Evolutionary conservation across 1,140 invertebrate species (phyloP).

Genomic region (Xylocopa sonorina): DNA sequence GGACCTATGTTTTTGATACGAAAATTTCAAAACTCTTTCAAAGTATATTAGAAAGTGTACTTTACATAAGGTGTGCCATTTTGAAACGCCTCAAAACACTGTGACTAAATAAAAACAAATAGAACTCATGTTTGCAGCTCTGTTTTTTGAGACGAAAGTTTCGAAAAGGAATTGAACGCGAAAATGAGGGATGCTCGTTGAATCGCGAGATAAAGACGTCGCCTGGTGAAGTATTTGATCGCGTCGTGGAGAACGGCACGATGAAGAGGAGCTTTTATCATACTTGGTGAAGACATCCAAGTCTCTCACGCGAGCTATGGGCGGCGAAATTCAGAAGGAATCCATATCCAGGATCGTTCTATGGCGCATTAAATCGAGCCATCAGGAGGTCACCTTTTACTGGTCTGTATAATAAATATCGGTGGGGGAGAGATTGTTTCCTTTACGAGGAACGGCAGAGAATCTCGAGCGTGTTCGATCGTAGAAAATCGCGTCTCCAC

Average conservation of each 20-base stretch:
- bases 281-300: constrained; percentile 19
- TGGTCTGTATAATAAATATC: background rate
- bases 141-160: too few relatives aligned
- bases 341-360: constrained; percentile 23
- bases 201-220: constrained; percentile 58
- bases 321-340: constrained; percentile 21
- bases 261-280: constrained; percentile 27
- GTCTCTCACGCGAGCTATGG: constrained; percentile 16
- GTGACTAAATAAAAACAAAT: too few relatives aligned
- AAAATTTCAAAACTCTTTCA: too few relatives aligned
- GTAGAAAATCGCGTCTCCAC: too few relatives aligned
- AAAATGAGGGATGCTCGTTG: constrained; percentile 14
- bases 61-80: too few relatives aligned
- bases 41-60: too few relatives aligned
- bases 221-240: constrained; percentile 37
- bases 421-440: background rate
- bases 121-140: too few relatives aligned
- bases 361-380: constrained; percentile 30
- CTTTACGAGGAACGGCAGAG: too few relatives aligned
- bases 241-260: background rate
- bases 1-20: too few relatives aligned
- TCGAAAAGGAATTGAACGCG: too few relatives aligned
- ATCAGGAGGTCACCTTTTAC: background rate
- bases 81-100: too few relatives aligned
- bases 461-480: too few relatives aligned